Conservation (phyloP, 2,888 invertebrate genomes). For the Doris montereyensis region DNA sequence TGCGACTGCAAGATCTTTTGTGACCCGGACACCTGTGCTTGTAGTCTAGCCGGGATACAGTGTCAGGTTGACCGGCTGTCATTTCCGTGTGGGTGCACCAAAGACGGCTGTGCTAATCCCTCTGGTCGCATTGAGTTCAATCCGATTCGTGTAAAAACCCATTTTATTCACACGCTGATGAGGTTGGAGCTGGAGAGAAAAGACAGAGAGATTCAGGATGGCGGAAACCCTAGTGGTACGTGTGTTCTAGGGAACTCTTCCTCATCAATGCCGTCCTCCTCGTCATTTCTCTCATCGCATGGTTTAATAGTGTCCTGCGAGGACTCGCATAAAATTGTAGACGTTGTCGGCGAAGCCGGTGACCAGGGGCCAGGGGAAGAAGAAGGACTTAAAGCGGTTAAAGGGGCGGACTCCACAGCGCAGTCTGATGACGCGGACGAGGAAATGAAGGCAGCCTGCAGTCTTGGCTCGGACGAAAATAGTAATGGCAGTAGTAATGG, state of each 20-base stretch:
- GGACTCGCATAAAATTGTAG: neutral
- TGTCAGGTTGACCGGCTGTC: slow-evolving; percentile 97
- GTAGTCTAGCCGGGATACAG: slow-evolving; percentile 94
- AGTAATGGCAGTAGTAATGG: slow-evolving; percentile 28
- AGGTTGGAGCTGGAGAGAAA: slow-evolving; percentile 75
- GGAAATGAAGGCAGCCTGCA: neutral
- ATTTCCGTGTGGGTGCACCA: slow-evolving; percentile 96
- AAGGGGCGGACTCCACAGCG: neutral
- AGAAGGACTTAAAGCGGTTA: slow-evolving; percentile 9
- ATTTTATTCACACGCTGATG: slow-evolving; percentile 97
- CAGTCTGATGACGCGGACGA: neutral
- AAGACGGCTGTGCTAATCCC: slow-evolving; percentile 93
- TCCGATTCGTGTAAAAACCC: slow-evolving; percentile 93
- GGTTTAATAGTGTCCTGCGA: too few species aligned
- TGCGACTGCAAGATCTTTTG: slow-evolving; percentile 78
- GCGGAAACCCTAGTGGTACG: neutral
- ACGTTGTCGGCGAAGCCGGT: neutral
- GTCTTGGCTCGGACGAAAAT: neutral
- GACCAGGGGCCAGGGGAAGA: neutral
- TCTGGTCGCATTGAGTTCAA: slow-evolving; percentile 96
- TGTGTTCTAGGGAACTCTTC: neutral
- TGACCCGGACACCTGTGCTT: slow-evolving; percentile 95
- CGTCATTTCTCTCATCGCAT: neutral
- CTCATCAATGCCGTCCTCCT: neutral
- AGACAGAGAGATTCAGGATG: slow-evolving; percentile 45